These are phyloP conservation scores for Hirundo rustica DNA, from an alignment of 2,797 vertebrate species.

Conservation along the genomic window DNA sequence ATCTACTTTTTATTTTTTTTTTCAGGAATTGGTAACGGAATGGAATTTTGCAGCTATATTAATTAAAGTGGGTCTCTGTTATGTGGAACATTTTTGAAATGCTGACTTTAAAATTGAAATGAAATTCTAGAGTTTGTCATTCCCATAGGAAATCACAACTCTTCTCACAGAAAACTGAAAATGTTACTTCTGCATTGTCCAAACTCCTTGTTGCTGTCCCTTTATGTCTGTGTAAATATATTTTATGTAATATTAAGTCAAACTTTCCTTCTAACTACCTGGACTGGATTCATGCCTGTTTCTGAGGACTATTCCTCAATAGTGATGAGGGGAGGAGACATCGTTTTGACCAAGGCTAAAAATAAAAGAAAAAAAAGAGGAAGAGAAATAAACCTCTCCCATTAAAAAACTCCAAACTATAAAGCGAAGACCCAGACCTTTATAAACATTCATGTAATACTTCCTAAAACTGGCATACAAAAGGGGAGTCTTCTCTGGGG, in stretches of 20 bases:
- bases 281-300: neutral
- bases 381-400: rapidly evolving
- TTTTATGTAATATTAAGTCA: neutral
- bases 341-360: neutral
- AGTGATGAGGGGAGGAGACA: neutral
- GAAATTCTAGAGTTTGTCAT: neutral
- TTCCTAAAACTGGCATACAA: neutral
- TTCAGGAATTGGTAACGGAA: neutral
- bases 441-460: rapidly evolving
- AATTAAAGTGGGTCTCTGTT: neutral
- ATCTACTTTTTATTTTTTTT: neutral
- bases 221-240: neutral
- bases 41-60: neutral
- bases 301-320: neutral
- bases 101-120: neutral
- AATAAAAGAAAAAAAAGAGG: no score
- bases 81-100: neutral
- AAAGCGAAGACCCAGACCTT: neutral
- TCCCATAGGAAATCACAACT: neutral
- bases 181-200: neutral
- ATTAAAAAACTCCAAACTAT: rapidly evolving
- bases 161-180: neutral
- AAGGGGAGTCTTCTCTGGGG: neutral
- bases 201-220: neutral
- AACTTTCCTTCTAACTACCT: neutral